These are phyloP conservation scores for Deilephila porcellus DNA, from an alignment of 2,888 invertebrate genomes.

Conservation along the genomic window DNA sequence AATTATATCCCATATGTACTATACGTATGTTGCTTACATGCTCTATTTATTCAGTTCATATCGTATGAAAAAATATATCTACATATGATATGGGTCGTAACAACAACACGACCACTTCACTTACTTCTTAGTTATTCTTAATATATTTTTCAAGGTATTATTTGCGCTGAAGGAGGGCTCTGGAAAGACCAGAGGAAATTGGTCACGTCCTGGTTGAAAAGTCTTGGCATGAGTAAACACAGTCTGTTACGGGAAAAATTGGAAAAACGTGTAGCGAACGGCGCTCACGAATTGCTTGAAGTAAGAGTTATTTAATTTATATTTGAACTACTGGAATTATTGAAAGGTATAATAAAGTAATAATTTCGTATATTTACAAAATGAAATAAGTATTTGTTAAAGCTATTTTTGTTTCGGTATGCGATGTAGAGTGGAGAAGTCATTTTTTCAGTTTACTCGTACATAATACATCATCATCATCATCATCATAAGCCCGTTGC, in stretches of 20 bases:
- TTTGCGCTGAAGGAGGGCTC: constrained; percentile 91
- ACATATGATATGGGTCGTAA: neutral
- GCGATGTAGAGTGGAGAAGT: too few relatives aligned
- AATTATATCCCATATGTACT: neutral
- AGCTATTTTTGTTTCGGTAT: too few relatives aligned
- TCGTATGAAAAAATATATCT: constrained; percentile 4
- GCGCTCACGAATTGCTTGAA: constrained; percentile 86
- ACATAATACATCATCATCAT: too few relatives aligned
- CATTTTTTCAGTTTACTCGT: neutral
- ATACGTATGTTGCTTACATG: constrained; percentile 1
- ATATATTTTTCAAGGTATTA: constrained; percentile 86
- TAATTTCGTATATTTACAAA: too few relatives aligned
- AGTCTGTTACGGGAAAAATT: constrained; percentile 85
- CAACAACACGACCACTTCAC: neutral
- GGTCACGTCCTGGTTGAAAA: constrained; percentile 88
- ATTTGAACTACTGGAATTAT: too few relatives aligned
- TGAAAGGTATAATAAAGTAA: too few relatives aligned
- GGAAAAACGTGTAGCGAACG: constrained; percentile 86
- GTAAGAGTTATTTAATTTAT: constrained; percentile 61
- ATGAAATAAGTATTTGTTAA: too few relatives aligned
- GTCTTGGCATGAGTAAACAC: constrained; percentile 89
- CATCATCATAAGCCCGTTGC: too few relatives aligned
- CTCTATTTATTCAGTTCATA: constrained; percentile 26
- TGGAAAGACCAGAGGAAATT: constrained; percentile 94
- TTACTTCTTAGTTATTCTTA: neutral